These are phyloP conservation scores for Sinocyclocheilus grahami DNA, from an alignment of 2,113 vertebrate genomes.

Conservation along the genomic window DNA sequence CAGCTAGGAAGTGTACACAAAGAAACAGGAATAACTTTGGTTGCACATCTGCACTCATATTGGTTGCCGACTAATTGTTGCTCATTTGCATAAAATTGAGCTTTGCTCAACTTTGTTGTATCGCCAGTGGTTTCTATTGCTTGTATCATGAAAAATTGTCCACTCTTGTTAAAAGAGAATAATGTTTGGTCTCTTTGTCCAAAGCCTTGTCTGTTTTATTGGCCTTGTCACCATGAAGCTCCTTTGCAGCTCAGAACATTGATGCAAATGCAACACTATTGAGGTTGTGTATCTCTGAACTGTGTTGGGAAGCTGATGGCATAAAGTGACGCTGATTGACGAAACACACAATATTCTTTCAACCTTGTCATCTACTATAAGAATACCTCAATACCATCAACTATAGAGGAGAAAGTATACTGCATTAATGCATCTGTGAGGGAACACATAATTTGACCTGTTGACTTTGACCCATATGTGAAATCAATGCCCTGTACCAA, in stretches of 20 bases:
- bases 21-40: too few relatives aligned
- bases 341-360: neutral
- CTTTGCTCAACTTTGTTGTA: too few relatives aligned
- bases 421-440: neutral
- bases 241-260: neutral
- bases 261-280: neutral
- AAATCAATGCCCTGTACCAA: conserved; percentile 48
- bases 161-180: neutral
- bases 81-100: too few relatives aligned
- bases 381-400: neutral
- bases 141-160: neutral
- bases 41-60: neutral
- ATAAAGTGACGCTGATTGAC: neutral
- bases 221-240: too few relatives aligned
- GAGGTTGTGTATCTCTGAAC: neutral
- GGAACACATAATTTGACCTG: neutral
- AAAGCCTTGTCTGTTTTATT: neutral
- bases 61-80: neutral
- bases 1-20: too few relatives aligned
- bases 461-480: neutral
- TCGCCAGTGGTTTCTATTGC: neutral
- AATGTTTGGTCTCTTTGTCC: neutral
- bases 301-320: neutral
- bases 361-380: neutral
- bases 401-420: neutral